Conservation (phyloP, 2,113 vertebrate genomes). For the Mustelus asterias region DNA sequence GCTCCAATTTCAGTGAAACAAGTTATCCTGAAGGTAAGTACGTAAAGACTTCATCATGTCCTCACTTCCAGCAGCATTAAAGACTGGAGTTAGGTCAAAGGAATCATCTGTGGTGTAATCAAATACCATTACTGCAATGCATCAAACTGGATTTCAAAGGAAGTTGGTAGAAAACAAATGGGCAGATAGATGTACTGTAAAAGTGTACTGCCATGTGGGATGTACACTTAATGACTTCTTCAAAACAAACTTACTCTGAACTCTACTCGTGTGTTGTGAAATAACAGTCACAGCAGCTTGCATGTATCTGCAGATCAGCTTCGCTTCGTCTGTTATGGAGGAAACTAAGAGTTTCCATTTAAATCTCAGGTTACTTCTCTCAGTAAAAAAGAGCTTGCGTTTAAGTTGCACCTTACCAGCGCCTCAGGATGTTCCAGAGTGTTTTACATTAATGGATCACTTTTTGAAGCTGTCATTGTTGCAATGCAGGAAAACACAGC, state of each 20-base stretch:
- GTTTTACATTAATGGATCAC: background rate
- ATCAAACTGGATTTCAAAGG: background rate
- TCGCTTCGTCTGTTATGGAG: background rate
- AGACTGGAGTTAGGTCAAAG: background rate
- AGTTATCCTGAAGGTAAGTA: constrained; percentile 18
- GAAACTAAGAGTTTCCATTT: background rate
- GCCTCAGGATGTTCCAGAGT: background rate
- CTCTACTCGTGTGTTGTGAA: background rate
- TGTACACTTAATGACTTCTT: background rate
- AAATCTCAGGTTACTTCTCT: constrained; percentile 1
- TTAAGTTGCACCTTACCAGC: background rate
- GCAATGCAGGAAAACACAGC: background rate
- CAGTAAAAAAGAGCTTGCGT: background rate
- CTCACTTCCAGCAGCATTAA: background rate
- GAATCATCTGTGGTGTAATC: background rate
- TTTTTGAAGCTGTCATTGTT: background rate
- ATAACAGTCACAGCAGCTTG: background rate
- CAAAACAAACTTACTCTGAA: constrained; percentile 19
- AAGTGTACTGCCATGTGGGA: background rate
- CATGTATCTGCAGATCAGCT: background rate
- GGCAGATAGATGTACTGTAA: background rate
- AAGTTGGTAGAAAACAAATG: background rate
- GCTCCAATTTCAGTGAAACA: constrained; percentile 8
- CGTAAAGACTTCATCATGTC: background rate
- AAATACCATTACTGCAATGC: background rate